These are phyloP conservation scores for Ostrea denselamellosa DNA, from an alignment of 1,140 invertebrate species.

Conservation along the genomic window DNA sequence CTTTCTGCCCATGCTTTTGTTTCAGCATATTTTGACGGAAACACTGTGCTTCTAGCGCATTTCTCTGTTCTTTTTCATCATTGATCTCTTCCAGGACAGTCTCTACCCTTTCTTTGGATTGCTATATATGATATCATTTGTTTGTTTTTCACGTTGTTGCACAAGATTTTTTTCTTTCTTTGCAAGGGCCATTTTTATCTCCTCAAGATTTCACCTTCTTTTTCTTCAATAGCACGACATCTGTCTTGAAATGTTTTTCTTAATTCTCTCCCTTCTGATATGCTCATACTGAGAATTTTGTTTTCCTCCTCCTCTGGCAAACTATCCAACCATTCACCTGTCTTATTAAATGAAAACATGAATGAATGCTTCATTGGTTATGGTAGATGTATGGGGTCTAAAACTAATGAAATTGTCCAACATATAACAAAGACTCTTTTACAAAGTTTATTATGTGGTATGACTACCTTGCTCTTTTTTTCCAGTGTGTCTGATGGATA, in stretches of 20 bases:
- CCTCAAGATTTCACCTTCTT: slow-evolving; percentile 43
- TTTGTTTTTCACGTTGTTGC: slow-evolving; percentile 40
- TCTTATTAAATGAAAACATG: slow-evolving; percentile 61
- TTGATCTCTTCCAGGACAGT: background rate
- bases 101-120: slow-evolving; percentile 37
- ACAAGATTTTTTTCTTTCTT: slow-evolving; percentile 9
- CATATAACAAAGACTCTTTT: slow-evolving; percentile 42
- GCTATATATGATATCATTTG: slow-evolving; percentile 40
- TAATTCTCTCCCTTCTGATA: slow-evolving; percentile 49
- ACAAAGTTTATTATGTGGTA: slow-evolving; percentile 46
- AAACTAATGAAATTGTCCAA: slow-evolving; percentile 47
- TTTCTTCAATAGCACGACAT: slow-evolving; percentile 52
- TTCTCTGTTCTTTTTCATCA: slow-evolving; percentile 19
- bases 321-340: slow-evolving; percentile 50
- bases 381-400: slow-evolving; percentile 55
- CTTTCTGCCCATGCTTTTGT: slow-evolving; percentile 15
- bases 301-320: slow-evolving; percentile 49
- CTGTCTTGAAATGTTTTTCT: slow-evolving; percentile 43
- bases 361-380: slow-evolving; percentile 61
- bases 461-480: background rate
- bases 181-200: slow-evolving; percentile 43
- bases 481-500: background rate
- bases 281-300: slow-evolving; percentile 42
- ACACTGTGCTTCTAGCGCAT: slow-evolving; percentile 22
- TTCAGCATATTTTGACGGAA: slow-evolving; percentile 51